These are phyloP conservation scores for Epistrophe grossulariae DNA, from an alignment of 2,888 invertebrate species.

Conservation along the genomic window DNA sequence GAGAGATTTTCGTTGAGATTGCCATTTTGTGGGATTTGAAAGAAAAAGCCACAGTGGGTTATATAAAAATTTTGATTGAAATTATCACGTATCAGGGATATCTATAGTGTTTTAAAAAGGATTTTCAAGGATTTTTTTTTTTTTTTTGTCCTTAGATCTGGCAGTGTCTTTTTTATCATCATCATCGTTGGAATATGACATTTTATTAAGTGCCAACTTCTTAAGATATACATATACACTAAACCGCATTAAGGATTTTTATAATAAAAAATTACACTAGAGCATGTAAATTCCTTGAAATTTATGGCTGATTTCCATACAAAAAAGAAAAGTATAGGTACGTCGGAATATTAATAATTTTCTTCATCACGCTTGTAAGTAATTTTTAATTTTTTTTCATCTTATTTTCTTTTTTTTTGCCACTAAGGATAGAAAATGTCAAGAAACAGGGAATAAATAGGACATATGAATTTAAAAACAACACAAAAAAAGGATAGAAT, in stretches of 20 bases:
- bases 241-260: constrained; percentile 12
- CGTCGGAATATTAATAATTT: constrained; percentile 63
- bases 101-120: constrained; percentile 42
- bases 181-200: constrained; percentile 27
- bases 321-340: not conserved
- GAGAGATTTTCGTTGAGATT: constrained; percentile 64
- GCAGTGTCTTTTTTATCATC: not conserved
- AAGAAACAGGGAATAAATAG: not conserved
- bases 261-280: not conserved
- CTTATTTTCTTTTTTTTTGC: constrained; percentile 5
- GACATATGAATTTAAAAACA: constrained; percentile 21
- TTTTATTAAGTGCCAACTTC: constrained; percentile 36
- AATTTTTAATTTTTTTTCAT: constrained; percentile 50
- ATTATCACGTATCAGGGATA: constrained; percentile 68
- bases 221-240: not conserved
- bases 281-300: constrained; percentile 58
- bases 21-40: constrained; percentile 31
- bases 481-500: constrained; percentile 27
- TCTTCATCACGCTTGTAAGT: constrained; percentile 54
- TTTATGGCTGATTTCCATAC: constrained; percentile 61
- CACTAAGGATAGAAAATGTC: not conserved
- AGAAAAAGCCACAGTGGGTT: constrained; percentile 13
- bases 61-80: constrained; percentile 63
- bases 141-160: not conserved
- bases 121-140: constrained; percentile 23